Evolutionary conservation across 2,888 invertebrate genomes (phyloP).

Genomic region (Ariolimax columbianus): DNA sequence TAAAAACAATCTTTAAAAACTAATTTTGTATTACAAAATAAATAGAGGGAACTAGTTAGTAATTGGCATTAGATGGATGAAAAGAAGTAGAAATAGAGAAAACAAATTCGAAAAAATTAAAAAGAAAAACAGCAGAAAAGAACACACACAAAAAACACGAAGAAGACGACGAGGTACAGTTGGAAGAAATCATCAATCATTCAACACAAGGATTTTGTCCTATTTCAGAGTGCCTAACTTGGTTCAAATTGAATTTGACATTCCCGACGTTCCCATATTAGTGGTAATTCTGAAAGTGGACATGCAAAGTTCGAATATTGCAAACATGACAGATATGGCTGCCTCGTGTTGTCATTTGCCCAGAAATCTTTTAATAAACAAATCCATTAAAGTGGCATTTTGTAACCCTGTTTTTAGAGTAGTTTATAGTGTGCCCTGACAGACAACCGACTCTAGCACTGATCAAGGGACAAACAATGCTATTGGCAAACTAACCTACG

Average conservation of each 20-base stretch:
- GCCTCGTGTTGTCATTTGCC: background rate
- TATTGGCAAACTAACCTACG: background rate
- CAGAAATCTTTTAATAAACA: background rate
- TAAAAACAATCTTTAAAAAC: no score
- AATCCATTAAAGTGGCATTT: background rate
- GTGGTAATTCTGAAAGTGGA: background rate
- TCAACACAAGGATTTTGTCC: background rate
- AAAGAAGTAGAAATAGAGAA: no score
- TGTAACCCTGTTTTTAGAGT: background rate
- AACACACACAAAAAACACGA: no score
- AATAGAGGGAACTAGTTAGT: no score
- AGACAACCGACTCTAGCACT: background rate
- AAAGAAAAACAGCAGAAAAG: no score
- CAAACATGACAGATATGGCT: background rate
- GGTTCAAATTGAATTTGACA: background rate
- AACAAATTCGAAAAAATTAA: no score
- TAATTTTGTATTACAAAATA: no score
- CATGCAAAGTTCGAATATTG: background rate
- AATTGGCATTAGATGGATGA: no score
- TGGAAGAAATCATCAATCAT: background rate
- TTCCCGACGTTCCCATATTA: background rate
- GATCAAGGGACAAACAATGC: constrained; percentile 5
- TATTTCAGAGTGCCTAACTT: background rate
- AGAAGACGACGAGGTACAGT: no score
- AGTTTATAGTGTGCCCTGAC: background rate